Evolutionary conservation across 2,113 vertebrate species (phyloP).

Genomic region (Myodes glareolus): DNA sequence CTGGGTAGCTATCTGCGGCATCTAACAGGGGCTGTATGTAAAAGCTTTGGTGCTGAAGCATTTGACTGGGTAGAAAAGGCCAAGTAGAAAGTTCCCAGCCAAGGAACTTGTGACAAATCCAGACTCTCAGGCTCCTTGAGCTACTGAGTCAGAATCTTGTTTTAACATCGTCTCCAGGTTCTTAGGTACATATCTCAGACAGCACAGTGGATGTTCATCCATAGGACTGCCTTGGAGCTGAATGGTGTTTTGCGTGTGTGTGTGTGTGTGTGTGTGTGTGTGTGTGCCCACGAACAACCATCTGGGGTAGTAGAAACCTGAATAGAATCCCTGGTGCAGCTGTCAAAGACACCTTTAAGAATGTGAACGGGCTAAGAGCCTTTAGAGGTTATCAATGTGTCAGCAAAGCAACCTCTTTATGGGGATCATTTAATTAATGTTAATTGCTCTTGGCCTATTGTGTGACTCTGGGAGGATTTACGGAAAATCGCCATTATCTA

Average conservation of each 20-base stretch:
- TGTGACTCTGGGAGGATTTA: constrained; percentile 76
- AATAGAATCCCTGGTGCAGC: constrained; percentile 37
- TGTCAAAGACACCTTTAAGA: neutral
- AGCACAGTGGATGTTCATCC: accelerated
- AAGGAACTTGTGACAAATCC: neutral
- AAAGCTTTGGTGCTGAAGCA: neutral
- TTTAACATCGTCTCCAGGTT: neutral
- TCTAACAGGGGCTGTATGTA: neutral
- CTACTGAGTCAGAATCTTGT: neutral
- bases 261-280: neutral
- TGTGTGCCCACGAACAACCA: accelerated
- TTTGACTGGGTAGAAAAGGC: no score
- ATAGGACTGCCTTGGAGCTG: neutral
- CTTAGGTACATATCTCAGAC: no score
- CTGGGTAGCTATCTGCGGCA: neutral
- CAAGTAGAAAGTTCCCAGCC: neutral
- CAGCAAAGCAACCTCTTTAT: constrained; percentile 67
- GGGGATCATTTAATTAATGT: constrained; percentile 81
- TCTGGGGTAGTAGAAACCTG: neutral
- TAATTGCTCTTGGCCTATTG: constrained; percentile 79
- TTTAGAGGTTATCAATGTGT: constrained; percentile 80
- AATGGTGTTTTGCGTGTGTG: neutral
- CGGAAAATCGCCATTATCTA: constrained; percentile 75
- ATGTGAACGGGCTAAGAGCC: constrained; percentile 61
- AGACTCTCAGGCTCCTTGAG: neutral